A percentile compares a stretch with the other conserved stretches of the same genome.
Conservation (phyloP, 2,113 vertebrate species). For the Sander vitreus region DNA sequence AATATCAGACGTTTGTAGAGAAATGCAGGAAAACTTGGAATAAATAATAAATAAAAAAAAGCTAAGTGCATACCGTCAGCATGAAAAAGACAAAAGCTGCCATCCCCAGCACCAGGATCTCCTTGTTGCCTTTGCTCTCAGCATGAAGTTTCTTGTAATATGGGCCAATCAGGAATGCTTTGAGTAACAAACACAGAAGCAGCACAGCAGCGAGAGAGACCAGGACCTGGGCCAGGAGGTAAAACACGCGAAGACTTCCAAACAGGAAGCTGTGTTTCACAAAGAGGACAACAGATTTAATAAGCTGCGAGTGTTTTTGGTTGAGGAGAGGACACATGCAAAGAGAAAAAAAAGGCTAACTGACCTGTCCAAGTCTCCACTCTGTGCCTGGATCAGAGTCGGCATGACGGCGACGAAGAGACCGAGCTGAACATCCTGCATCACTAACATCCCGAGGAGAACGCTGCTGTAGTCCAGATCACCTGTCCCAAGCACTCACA, state of each 20-base stretch:
- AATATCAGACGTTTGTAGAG: background rate
- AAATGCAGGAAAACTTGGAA: background rate
- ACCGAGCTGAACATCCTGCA: constrained; percentile 97
- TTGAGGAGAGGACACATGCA: background rate
- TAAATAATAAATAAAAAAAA: background rate
- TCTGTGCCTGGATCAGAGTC: constrained; percentile 91
- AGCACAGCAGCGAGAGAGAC: constrained; percentile 91
- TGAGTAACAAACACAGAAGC: constrained; percentile 89
- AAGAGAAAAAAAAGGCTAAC: background rate
- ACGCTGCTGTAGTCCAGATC: constrained; percentile 94
- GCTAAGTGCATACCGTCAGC: constrained; percentile 86
- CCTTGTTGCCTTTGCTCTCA: constrained; percentile 95
- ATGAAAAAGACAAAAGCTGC: constrained; percentile 95
- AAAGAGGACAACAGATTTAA: constrained; percentile 20
- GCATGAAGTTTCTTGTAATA: constrained; percentile 93
- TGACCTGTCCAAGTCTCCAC: constrained; percentile 87
- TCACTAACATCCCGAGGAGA: constrained; percentile 95
- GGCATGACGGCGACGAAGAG: constrained; percentile 96
- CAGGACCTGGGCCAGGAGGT: constrained; percentile 89
- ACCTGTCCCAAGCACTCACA: constrained; percentile 79
- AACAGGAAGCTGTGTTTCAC: constrained; percentile 78
- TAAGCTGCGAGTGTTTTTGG: background rate
- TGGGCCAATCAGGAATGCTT: constrained; percentile 91
- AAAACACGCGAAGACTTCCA: constrained; percentile 87
- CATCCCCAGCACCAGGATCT: constrained; percentile 93